These are phyloP conservation scores for Pantala flavescens DNA, from an alignment of 1,140 invertebrate species.

Conservation along the genomic window DNA sequence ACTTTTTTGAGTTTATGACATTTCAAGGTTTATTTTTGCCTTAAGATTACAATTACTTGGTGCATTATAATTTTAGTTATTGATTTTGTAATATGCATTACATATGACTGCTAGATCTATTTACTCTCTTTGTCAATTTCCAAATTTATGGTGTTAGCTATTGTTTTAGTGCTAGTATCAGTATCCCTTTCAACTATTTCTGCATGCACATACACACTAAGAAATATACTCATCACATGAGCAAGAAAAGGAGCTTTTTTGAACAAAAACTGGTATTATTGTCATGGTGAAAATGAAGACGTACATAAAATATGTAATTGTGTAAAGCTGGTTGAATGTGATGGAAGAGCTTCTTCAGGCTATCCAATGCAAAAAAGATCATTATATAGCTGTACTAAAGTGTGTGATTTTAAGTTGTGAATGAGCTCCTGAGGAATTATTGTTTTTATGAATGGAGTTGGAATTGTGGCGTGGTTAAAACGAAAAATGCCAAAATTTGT, in stretches of 20 bases:
- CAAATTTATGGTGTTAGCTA: slow-evolving; percentile 2
- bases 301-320: neutral
- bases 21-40: neutral
- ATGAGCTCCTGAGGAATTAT: slow-evolving; percentile 4
- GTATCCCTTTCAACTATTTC: neutral
- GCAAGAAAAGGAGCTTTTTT: neutral
- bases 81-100: neutral
- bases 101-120: slow-evolving; percentile 7
- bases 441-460: slow-evolving; percentile 7
- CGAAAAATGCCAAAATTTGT: neutral
- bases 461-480: slow-evolving; percentile 4
- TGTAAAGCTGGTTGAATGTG: slow-evolving; percentile 9
- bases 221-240: neutral
- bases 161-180: slow-evolving; percentile 6
- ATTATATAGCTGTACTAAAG: neutral
- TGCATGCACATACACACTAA: slow-evolving; percentile 5
- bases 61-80: neutral
- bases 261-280: neutral
- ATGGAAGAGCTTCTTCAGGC: neutral
- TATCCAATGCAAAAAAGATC: neutral
- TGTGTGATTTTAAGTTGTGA: neutral
- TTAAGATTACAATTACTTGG: neutral
- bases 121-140: neutral
- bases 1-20: neutral
- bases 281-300: neutral